Percentiles rank a stretch among this genome's conserved stretches.
phyloP scores from a whole-genome alignment of 1,140 invertebrate species.

The Drosophila nigrodunni region DNA sequence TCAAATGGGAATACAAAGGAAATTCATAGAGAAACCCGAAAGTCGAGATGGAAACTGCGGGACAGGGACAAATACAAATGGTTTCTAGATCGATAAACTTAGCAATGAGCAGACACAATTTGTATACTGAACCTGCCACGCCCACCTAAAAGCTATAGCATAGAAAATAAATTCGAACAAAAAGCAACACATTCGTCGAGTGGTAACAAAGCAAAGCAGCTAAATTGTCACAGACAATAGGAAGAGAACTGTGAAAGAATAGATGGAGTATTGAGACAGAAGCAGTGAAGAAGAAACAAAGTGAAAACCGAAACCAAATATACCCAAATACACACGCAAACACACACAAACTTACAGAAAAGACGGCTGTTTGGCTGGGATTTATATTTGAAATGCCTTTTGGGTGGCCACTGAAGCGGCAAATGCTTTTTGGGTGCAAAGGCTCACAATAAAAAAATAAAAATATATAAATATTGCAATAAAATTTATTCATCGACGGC shows the following conservation, averaged over 20 bases:
- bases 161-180: slow-evolving; percentile 76
- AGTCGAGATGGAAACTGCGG: slow-evolving; percentile 36
- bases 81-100: slow-evolving; percentile 67
- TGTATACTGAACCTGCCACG: slow-evolving; percentile 54
- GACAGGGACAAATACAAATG: slow-evolving; percentile 54
- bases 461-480: slow-evolving; percentile 29
- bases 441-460: not conserved
- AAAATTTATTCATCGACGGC: slow-evolving; percentile 49
- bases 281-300: slow-evolving; percentile 26
- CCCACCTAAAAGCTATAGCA: slow-evolving; percentile 31
- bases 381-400: slow-evolving; percentile 71
- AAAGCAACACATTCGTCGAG: slow-evolving; percentile 74
- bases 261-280: not conserved
- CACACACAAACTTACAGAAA: not conserved
- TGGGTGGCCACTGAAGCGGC: slow-evolving; percentile 65
- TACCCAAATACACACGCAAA: slow-evolving; percentile 5
- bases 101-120: slow-evolving; percentile 48
- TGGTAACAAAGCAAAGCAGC: slow-evolving; percentile 51
- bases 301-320: slow-evolving; percentile 66
- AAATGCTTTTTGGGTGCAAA: slow-evolving; percentile 66
- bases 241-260: not conserved
- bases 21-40: slow-evolving; percentile 20
- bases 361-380: slow-evolving; percentile 70
- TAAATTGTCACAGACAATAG: slow-evolving; percentile 45
- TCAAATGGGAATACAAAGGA: slow-evolving; percentile 12